Conservation (phyloP, 2,113 vertebrate species). For the Eira barbara region DNA sequence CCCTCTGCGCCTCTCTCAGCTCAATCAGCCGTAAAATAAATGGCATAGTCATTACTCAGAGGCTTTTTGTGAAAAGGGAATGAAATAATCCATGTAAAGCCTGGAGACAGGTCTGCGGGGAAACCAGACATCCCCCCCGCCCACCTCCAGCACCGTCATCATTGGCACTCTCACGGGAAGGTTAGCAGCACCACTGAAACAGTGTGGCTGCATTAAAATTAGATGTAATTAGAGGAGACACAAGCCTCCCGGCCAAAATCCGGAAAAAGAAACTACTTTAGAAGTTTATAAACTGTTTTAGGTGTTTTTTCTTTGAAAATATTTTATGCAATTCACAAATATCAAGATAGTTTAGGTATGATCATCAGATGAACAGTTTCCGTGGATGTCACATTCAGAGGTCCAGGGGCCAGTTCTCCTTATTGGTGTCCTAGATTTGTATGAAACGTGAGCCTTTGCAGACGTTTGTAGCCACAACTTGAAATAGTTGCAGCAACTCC, state of each 20-base stretch:
- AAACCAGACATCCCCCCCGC: background rate
- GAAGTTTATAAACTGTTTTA: background rate
- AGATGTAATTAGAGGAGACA: background rate
- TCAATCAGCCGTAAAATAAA: background rate
- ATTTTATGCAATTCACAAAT: background rate
- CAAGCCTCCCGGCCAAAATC: background rate
- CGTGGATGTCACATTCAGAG: background rate
- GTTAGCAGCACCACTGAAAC: background rate
- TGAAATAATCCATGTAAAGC: background rate
- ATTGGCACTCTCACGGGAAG: background rate
- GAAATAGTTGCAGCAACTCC: background rate
- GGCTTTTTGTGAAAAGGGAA: background rate
- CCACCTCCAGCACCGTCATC: background rate
- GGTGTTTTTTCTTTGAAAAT: constrained; percentile 18
- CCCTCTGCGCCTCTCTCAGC: background rate
- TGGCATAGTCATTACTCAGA: background rate
- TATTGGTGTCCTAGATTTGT: background rate
- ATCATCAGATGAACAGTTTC: background rate
- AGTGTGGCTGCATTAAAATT: background rate
- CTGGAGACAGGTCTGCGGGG: background rate
- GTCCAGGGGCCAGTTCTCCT: background rate
- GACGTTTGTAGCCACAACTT: background rate
- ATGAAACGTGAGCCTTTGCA: background rate
- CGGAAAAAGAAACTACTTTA: background rate
- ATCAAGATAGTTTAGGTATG: background rate